These are phyloP conservation scores for Puffinus mauretanicus DNA, from an alignment of 2,113 vertebrate genomes.

Conservation along the genomic window DNA sequence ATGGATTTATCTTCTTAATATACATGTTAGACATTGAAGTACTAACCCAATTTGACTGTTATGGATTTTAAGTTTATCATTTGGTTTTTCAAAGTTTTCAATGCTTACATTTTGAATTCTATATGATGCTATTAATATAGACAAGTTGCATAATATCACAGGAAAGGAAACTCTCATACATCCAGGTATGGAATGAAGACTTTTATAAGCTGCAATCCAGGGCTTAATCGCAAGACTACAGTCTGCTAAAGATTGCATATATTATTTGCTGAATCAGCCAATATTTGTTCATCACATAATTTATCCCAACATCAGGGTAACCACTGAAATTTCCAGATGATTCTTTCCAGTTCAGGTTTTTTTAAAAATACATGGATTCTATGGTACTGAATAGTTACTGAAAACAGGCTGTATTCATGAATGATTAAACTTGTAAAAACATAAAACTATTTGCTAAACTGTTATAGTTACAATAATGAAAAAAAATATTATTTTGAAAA, in stretches of 20 bases:
- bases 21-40: neutral
- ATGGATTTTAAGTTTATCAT: neutral
- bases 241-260: neutral
- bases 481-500: neutral
- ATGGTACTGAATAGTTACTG: neutral
- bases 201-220: neutral
- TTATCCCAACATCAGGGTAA: neutral
- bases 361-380: neutral
- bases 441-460: neutral
- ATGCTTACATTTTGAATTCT: neutral
- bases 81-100: neutral
- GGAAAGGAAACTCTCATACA: neutral
- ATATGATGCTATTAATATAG: neutral
- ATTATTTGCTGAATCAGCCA: neutral
- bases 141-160: neutral
- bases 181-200: neutral
- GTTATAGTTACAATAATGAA: neutral
- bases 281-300: neutral
- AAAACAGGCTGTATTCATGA: neutral
- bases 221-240: neutral
- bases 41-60: neutral
- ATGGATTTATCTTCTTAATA: neutral
- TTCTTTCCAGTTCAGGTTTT: neutral
- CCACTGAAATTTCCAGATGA: neutral
- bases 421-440: neutral